Evolutionary conservation across 2,113 vertebrate genomes (phyloP).

Genomic region (Pantherophis guttatus): DNA sequence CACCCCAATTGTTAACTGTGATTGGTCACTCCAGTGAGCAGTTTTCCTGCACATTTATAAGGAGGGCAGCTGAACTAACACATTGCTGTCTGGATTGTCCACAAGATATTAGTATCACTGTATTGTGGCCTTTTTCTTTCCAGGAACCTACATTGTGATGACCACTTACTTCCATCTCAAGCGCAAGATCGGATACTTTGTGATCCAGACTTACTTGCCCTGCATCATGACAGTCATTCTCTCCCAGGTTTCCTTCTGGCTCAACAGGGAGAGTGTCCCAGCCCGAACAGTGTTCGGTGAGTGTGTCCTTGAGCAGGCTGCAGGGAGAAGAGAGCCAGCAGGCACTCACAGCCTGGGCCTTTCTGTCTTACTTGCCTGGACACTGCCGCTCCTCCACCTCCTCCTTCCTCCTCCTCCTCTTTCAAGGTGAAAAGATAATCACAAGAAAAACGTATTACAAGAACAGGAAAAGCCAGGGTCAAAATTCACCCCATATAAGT

Average conservation of each 20-base stretch:
- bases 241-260: conserved; percentile 99
- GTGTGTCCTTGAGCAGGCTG: conserved; percentile 43
- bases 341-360: background rate
- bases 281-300: conserved; percentile 97
- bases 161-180: conserved; percentile 98
- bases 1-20: background rate
- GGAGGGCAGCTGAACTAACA: background rate
- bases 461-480: background rate
- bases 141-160: conserved; percentile 98
- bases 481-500: background rate
- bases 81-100: background rate
- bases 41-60: background rate
- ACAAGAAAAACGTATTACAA: background rate
- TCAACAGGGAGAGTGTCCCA: conserved; percentile 95
- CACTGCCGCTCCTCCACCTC: background rate
- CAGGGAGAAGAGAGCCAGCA: background rate
- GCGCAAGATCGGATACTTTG: conserved; percentile 98
- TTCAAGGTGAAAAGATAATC: background rate
- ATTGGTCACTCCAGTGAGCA: background rate
- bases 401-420: background rate
- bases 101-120: background rate
- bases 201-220: conserved; percentile 98
- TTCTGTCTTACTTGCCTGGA: background rate
- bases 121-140: conserved; percentile 2
- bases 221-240: conserved; percentile 99